phyloP scores from a whole-genome alignment of 2,888 invertebrate genomes.

The Pachycephus smyrnensis region DNA sequence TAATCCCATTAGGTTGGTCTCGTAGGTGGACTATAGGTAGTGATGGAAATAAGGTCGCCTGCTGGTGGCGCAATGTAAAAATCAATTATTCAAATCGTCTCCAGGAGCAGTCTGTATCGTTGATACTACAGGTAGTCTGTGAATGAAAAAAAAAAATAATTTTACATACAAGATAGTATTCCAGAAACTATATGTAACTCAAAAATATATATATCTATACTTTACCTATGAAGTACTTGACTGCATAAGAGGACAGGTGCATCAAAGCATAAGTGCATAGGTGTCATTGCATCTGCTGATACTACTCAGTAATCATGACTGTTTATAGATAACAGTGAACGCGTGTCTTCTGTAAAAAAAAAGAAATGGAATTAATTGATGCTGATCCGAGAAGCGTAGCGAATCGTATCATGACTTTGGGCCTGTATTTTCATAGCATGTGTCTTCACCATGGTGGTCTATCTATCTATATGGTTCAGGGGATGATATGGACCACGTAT shows the following conservation, averaged over 20 bases:
- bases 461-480: background rate
- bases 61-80: background rate
- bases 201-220: background rate
- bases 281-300: constrained; percentile 44
- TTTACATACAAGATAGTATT: background rate
- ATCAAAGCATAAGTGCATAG: constrained; percentile 17
- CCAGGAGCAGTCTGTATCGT: background rate
- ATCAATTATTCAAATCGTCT: constrained; percentile 8
- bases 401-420: constrained; percentile 56
- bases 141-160: background rate
- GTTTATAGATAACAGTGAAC: background rate
- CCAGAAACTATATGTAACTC: background rate
- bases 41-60: background rate
- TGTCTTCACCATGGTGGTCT: constrained; percentile 29
- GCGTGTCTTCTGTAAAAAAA: background rate
- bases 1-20: background rate
- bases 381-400: constrained; percentile 29
- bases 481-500: background rate
- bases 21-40: background rate
- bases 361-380: background rate
- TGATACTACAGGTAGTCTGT: background rate
- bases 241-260: constrained; percentile 40
- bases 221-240: background rate
- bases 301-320: background rate
- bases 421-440: constrained; percentile 44